Conservation (phyloP, 2,797 vertebrate species). For the Chloroceryle amazona region DNA sequence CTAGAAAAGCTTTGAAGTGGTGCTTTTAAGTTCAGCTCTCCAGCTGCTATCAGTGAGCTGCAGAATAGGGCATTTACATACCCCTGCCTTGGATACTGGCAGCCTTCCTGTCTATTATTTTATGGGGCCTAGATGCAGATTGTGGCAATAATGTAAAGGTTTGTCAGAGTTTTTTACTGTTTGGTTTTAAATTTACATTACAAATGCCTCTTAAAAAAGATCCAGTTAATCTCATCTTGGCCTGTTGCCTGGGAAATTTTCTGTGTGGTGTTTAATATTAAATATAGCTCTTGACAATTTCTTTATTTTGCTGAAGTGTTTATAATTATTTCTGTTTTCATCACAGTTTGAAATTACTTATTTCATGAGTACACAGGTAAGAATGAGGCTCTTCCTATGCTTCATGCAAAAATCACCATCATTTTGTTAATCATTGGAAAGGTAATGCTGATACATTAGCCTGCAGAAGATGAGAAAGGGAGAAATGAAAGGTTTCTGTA, state of each 20-base stretch:
- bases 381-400: conserved; percentile 4
- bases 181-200: conserved; percentile 50
- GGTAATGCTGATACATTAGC: conserved; percentile 9
- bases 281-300: conserved; percentile 7
- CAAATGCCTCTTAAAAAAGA: conserved; percentile 18
- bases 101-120: conserved; percentile 42
- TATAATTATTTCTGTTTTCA: conserved; percentile 35
- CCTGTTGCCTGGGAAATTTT: conserved; percentile 52
- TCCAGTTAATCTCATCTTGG: conserved; percentile 50
- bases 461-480: conserved; percentile 14
- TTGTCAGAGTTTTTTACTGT: conserved; percentile 35
- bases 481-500: conserved; percentile 33
- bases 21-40: conserved; percentile 15
- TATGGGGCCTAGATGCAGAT: conserved; percentile 15
- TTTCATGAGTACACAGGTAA: conserved; percentile 15
- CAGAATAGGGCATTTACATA: conserved; percentile 22
- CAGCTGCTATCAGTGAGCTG: conserved; percentile 38
- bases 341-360: neutral
- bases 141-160: conserved; percentile 21
- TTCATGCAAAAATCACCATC: conserved; percentile 8
- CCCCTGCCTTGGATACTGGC: conserved; percentile 18
- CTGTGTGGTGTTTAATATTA: conserved; percentile 21
- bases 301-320: conserved; percentile 47
- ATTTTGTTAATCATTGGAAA: conserved; percentile 22
- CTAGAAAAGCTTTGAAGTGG: conserved; percentile 53